Conservation (phyloP, 1,140 invertebrate species). For the Tetranychus urticae region DNA sequence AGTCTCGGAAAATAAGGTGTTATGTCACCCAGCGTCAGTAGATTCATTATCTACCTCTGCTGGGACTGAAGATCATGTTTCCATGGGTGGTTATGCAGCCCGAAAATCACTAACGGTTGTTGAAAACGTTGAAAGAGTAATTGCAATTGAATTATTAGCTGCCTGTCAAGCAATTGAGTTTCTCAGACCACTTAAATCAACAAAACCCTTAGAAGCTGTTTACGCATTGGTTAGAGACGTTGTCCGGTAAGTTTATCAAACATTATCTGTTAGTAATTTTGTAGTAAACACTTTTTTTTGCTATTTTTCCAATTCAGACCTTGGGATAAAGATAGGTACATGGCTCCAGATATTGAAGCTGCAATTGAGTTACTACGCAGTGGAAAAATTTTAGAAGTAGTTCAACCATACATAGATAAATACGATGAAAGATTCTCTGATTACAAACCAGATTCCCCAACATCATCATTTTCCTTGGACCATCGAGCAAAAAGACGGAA, state of each 20-base stretch:
- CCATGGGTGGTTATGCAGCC: conserved; percentile 46
- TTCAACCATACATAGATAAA: conserved; percentile 14
- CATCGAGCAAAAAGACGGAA: not conserved
- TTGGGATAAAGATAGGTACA: conserved; percentile 38
- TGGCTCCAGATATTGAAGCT: conserved; percentile 38
- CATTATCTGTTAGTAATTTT: not conserved
- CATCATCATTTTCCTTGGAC: not conserved
- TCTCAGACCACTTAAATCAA: conserved; percentile 39
- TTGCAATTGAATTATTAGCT: conserved; percentile 42
- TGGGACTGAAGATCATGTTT: conserved; percentile 50
- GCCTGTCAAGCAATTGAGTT: conserved; percentile 53
- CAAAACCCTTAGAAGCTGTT: conserved; percentile 39
- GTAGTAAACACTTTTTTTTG: not conserved
- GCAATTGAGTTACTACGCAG: conserved; percentile 30
- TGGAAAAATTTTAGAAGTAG: conserved; percentile 30
- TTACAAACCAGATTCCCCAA: not conserved
- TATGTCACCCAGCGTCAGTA: conserved; percentile 45
- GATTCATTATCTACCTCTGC: conserved; percentile 45
- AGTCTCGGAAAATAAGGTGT: conserved; percentile 47
- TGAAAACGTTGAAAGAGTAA: conserved; percentile 39
- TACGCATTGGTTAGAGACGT: conserved; percentile 34
- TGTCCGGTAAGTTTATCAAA: conserved; percentile 20
- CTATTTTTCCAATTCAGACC: conserved; percentile 19
- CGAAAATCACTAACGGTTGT: conserved; percentile 37
- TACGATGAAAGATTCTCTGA: not conserved